phyloP scores from a whole-genome alignment of 2,888 invertebrate genomes.

The Adelognathus sp. region DNA sequence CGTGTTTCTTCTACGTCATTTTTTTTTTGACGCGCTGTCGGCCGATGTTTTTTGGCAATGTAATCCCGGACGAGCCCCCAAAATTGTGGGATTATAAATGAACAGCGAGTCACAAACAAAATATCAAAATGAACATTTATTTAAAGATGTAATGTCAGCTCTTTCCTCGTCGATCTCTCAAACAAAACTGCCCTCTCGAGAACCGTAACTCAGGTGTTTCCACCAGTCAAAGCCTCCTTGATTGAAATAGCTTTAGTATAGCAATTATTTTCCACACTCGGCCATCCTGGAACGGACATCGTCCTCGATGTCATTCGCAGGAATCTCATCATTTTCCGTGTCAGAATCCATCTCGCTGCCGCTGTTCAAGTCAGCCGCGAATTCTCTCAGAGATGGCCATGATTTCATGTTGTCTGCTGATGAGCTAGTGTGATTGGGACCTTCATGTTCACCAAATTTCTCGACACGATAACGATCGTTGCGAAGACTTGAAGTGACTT shows the following conservation, averaged over 20 bases:
- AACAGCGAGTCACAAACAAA: not conserved
- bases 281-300: not conserved
- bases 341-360: not conserved
- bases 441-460: conserved; percentile 33
- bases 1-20: not conserved
- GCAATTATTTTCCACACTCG: not conserved
- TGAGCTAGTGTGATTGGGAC: conserved; percentile 19
- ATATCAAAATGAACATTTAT: too few species aligned
- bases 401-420: conserved; percentile 33
- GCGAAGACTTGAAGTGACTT: not conserved
- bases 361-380: not conserved
- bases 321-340: not conserved
- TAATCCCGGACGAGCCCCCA: not conserved
- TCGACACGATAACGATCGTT: conserved; percentile 36
- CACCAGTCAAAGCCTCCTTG: too few species aligned
- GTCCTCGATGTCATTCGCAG: not conserved
- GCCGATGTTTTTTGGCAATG: not conserved
- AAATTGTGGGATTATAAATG: not conserved
- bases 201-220: too few species aligned
- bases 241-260: too few species aligned
- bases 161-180: too few species aligned
- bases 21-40: not conserved
- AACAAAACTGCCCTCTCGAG: too few species aligned
- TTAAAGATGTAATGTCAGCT: too few species aligned
- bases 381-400: conserved; percentile 7